A percentile compares a stretch with the other conserved stretches of the same genome.
Evolutionary conservation across 2,113 vertebrate genomes (phyloP).

Genomic region (Nesoenas mayeri): DNA sequence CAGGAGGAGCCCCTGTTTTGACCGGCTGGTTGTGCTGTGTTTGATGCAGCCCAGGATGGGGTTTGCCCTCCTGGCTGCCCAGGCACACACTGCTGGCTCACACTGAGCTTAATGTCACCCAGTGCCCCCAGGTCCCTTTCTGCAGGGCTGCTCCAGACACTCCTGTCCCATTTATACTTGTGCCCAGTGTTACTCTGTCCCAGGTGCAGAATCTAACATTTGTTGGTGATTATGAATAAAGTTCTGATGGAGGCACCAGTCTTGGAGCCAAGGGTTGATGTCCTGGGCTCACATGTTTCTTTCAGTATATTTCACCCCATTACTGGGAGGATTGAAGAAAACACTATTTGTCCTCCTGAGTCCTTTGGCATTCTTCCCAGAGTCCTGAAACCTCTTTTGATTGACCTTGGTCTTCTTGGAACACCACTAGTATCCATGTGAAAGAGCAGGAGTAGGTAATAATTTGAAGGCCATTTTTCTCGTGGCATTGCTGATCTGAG

Average conservation of each 20-base stretch:
- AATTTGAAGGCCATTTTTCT: neutral
- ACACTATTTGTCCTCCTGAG: neutral
- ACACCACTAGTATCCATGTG: neutral
- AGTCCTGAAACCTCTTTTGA: neutral
- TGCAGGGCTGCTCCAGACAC: neutral
- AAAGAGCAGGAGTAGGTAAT: neutral
- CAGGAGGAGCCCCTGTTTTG: fast-evolving
- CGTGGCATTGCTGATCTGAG: neutral
- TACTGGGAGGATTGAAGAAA: neutral
- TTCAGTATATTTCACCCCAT: neutral
- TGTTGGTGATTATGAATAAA: neutral
- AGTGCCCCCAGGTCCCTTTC: neutral
- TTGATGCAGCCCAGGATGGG: neutral
- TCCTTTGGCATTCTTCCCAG: neutral
- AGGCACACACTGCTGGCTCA: neutral
- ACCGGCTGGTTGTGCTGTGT: fast-evolving
- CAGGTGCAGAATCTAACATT: neutral
- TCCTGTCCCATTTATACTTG: neutral
- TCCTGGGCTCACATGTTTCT: neutral
- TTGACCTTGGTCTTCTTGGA: neutral
- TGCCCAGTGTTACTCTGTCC: fast-evolving
- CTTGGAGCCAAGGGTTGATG: neutral
- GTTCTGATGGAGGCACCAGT: neutral
- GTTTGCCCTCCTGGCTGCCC: neutral
- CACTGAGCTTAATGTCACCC: neutral